Evolutionary conservation across 1,140 invertebrate genomes (phyloP), one percentile per base, ranked within the genome.

Genomic region (Arion vulgaris): DNA sequence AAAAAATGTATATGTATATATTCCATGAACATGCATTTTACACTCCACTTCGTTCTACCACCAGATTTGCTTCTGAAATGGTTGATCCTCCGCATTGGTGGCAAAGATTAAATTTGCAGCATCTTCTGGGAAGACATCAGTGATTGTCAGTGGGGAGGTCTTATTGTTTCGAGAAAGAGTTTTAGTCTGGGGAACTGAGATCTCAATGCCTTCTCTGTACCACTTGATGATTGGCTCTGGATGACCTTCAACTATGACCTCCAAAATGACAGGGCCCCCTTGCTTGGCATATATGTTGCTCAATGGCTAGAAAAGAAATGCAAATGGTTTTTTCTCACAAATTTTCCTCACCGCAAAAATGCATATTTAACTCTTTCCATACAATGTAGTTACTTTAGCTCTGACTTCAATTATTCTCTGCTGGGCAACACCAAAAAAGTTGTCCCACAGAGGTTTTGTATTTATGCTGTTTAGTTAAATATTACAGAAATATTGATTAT

Each of bases 121-220:
- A 93, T 99, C 98, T 87, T 95, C 94, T 19, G 97, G 97, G 95
- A 98, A 99, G 88, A 98, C 97, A 92, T 99, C 97, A 26, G 96
- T 95, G 85, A 99, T 98, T 85, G 95, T 95, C 76, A 99, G 92
- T 88, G 96, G 96, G 75, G 88, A 88, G 0, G 85, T 75, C 34
- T 87, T 88, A 73, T 91, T 87, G 28, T 80, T 86, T 49, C 87
- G 90, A 7, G 86, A 86, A n/a, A 92, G 89, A 51, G 90, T 83
- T 83, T 90, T 91, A 80, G 91, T 90, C 0, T 90, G 88, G 15
- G 89, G 89, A 53, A 83, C 88, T 26, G 86, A 80, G 49, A 92
- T 89, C 53, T 90, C 86, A 32, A 89, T 66, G 19, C 95, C 95
- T 87, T 96, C 96, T 86, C 95, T 95, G 69, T 94, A 94, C 94